Evolutionary conservation across 2,797 vertebrate genomes (phyloP).

Genomic region (Periophthalmus magnuspinnatus): DNA sequence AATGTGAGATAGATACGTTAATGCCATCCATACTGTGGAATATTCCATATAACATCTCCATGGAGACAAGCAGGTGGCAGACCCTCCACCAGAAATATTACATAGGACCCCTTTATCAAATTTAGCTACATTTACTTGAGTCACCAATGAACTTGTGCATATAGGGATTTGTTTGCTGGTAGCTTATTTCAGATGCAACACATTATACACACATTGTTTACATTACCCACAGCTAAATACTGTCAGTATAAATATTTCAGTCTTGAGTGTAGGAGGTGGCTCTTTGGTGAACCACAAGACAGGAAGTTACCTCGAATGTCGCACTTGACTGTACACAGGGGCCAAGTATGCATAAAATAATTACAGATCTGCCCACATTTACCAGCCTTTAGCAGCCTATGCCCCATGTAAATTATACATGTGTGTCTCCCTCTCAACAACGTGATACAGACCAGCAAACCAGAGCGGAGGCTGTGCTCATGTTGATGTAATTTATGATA

Average conservation of each 20-base stretch:
- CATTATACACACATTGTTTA: neutral
- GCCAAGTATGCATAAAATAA: conserved; percentile 50
- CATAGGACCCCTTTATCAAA: neutral
- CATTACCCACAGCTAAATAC: conserved; percentile 24
- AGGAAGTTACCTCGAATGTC: conserved; percentile 24
- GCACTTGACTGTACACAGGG: conserved; percentile 14
- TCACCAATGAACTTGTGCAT: neutral
- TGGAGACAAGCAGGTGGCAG: neutral
- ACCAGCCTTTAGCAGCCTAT: conserved; percentile 33
- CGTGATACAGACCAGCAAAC: conserved; percentile 32
- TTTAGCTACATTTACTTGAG: neutral
- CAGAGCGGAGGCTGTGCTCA: conserved; percentile 26
- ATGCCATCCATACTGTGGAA: neutral
- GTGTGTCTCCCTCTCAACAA: conserved; percentile 32
- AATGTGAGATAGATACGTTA: neutral
- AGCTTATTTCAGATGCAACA: neutral
- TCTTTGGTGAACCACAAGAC: conserved; percentile 9
- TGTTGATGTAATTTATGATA: conserved; percentile 33
- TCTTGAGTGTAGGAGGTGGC: conserved; percentile 19
- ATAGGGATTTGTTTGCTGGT: neutral
- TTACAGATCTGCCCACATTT: conserved; percentile 45
- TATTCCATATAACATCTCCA: neutral
- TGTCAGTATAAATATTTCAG: conserved; percentile 18
- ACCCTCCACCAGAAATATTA: neutral
- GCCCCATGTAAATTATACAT: conserved; percentile 35